Conservation (phyloP, 2,888 invertebrate species). For the Laothoe populi region DNA sequence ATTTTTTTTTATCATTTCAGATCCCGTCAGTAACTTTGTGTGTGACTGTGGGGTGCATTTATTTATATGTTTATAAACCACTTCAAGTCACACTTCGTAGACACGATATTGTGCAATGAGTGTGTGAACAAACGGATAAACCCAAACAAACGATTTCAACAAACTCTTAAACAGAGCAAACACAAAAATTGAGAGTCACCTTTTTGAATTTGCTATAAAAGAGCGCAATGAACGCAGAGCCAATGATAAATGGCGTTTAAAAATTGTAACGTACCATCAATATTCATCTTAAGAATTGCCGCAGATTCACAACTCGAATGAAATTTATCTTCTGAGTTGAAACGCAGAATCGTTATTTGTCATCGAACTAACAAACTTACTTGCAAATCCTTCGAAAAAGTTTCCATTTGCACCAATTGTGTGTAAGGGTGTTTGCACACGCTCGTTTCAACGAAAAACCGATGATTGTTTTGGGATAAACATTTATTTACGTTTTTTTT, state of each 20-base stretch:
- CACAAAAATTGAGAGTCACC: slow-evolving; percentile 12
- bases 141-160: background rate
- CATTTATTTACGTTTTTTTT: no score
- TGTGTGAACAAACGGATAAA: no score
- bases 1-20: no score
- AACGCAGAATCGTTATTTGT: slow-evolving; percentile 18
- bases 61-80: no score
- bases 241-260: slow-evolving; percentile 20
- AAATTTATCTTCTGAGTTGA: slow-evolving; percentile 19
- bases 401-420: background rate
- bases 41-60: no score
- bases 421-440: slow-evolving; percentile 18
- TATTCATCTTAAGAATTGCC: slow-evolving; percentile 16
- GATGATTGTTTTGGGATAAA: background rate
- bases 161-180: slow-evolving; percentile 2
- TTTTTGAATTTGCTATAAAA: slow-evolving; percentile 3
- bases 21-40: no score
- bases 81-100: background rate
- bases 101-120: background rate
- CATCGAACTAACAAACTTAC: slow-evolving; percentile 20
- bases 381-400: slow-evolving; percentile 15
- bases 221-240: slow-evolving; percentile 2
- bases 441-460: background rate
- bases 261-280: slow-evolving; percentile 21
- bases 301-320: slow-evolving; percentile 7